Percentiles rank a stretch among this genome's conserved stretches.
Conservation (phyloP, 1,140 invertebrate species). For the Sycobia sp. region DNA sequence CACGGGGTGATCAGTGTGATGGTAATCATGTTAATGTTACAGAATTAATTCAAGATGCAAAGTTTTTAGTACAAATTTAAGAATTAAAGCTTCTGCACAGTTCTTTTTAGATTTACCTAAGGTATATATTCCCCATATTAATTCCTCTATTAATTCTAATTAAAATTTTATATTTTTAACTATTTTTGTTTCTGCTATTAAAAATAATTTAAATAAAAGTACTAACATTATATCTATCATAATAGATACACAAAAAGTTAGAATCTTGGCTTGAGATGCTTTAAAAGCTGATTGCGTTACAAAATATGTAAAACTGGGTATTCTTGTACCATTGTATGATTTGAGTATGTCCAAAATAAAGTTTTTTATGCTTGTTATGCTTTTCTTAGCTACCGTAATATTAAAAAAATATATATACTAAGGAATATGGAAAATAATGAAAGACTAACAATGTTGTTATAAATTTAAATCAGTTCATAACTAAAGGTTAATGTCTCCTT, state of each 20-base stretch:
- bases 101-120: slow-evolving; percentile 94
- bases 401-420: slow-evolving; percentile 90
- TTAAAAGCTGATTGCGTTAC: slow-evolving; percentile 95
- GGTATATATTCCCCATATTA: slow-evolving; percentile 56
- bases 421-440: slow-evolving; percentile 97
- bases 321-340: slow-evolving; percentile 90
- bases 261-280: slow-evolving; percentile 84
- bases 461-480: slow-evolving; percentile 95
- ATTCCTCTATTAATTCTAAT: not conserved
- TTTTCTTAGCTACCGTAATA: slow-evolving; percentile 96
- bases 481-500: slow-evolving; percentile 99
- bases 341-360: slow-evolving; percentile 85
- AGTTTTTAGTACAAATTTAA: slow-evolving; percentile 79
- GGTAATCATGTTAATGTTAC: slow-evolving; percentile 94
- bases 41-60: slow-evolving; percentile 92
- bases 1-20: slow-evolving; percentile 98
- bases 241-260: slow-evolving; percentile 75
- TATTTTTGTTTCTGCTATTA: not conserved
- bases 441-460: slow-evolving; percentile 76
- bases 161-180: not conserved
- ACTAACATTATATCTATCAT: not conserved
- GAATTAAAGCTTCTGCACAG: slow-evolving; percentile 82
- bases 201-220: too few species aligned
- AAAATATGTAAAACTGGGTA: slow-evolving; percentile 97
- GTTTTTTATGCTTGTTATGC: slow-evolving; percentile 99